A percentile compares a stretch with the other conserved stretches of the same genome.
These are phyloP conservation scores for Scartelaos histophorus DNA, from an alignment of 2,113 vertebrate genomes.

Conservation along the genomic window DNA sequence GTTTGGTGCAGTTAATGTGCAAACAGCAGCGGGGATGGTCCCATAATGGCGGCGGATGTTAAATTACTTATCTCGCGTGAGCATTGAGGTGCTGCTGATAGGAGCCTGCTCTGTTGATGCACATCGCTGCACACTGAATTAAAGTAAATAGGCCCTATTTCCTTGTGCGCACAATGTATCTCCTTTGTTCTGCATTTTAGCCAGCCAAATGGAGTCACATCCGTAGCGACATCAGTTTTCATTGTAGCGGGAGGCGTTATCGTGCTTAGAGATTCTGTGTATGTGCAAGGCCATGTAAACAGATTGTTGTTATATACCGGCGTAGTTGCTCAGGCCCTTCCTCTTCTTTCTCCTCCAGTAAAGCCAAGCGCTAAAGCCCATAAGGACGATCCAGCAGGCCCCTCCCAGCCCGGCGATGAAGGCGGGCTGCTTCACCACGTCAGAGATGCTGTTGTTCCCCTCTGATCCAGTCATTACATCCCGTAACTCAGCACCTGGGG, in stretches of 20 bases:
- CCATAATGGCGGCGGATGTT: slow-evolving; percentile 65
- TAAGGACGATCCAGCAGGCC: slow-evolving; percentile 95
- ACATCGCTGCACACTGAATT: slow-evolving; percentile 68
- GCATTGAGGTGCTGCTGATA: slow-evolving; percentile 58
- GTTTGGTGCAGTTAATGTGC: slow-evolving; percentile 60
- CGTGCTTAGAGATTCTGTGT: slow-evolving; percentile 46
- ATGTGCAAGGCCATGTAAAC: slow-evolving; percentile 50
- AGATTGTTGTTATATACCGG: slow-evolving; percentile 77
- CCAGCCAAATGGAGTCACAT: slow-evolving; percentile 57
- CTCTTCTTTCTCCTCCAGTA: slow-evolving; percentile 97
- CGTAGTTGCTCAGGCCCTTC: slow-evolving; percentile 97
- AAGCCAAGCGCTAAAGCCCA: slow-evolving; percentile 97
- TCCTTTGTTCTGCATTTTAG: slow-evolving; percentile 65
- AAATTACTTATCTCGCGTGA: slow-evolving; percentile 68
- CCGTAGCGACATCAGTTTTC: slow-evolving; percentile 52
- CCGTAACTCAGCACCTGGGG: slow-evolving; percentile 68
- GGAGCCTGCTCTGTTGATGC: slow-evolving; percentile 64
- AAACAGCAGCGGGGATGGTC: slow-evolving; percentile 67
- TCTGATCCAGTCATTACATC: slow-evolving; percentile 90
- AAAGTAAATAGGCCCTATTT: slow-evolving; percentile 70
- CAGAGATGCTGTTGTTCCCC: slow-evolving; percentile 91
- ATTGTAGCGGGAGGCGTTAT: slow-evolving; percentile 24
- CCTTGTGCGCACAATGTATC: slow-evolving; percentile 54
- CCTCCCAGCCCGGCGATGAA: slow-evolving; percentile 95
- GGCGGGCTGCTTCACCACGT: slow-evolving; percentile 94